phyloP scores from a whole-genome alignment of 2,888 invertebrate species.

The Julus scandinavius region DNA sequence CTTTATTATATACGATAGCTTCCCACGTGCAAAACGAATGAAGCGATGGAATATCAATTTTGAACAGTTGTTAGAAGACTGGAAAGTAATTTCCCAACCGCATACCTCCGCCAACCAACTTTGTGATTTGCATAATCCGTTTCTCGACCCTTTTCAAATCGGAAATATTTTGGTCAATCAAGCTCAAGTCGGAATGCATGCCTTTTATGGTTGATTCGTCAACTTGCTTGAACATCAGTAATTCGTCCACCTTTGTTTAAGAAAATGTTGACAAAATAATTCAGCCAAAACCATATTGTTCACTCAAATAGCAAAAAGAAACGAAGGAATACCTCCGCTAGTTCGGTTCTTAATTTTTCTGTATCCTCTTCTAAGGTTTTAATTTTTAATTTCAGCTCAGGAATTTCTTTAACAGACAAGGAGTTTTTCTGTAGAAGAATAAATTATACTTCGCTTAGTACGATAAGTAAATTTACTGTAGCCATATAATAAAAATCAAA shows the following conservation, averaged over 20 bases:
- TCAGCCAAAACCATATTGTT: neutral
- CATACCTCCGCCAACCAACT: conserved; percentile 40
- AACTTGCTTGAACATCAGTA: neutral
- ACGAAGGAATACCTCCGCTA: neutral
- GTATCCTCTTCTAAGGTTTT: neutral
- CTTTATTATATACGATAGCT: neutral
- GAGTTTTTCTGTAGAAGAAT: conserved; percentile 44
- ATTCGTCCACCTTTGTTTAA: neutral
- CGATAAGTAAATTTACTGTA: too few species aligned
- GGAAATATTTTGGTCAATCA: conserved; percentile 45
- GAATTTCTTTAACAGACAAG: conserved; percentile 61
- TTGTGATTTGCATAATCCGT: neutral
- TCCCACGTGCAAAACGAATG: too few species aligned
- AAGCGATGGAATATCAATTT: neutral
- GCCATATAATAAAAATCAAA: too few species aligned
- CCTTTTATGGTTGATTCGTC: conserved; percentile 20
- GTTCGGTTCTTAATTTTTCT: conserved; percentile 19
- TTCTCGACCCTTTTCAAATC: conserved; percentile 44
- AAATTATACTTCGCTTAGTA: neutral
- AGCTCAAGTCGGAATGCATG: conserved; percentile 43
- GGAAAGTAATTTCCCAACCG: neutral
- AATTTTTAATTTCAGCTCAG: conserved; percentile 62
- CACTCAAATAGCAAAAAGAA: neutral
- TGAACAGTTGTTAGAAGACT: neutral
- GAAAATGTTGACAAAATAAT: neutral